Evolutionary conservation across 2,797 vertebrate species (phyloP).

Genomic region (Lutjanus campechanus): DNA sequence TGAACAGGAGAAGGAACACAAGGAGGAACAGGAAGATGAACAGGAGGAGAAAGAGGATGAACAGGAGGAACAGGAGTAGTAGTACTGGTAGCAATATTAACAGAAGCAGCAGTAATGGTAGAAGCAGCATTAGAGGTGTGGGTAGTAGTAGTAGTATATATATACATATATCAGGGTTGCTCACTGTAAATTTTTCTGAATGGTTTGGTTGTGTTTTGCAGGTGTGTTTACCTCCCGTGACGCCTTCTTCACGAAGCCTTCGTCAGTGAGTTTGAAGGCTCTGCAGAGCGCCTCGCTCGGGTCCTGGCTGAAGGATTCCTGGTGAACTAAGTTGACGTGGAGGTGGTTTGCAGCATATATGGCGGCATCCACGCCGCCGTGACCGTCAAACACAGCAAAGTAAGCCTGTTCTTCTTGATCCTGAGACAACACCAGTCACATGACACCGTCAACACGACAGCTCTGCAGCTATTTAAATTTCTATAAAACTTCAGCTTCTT

Average conservation of each 20-base stretch:
- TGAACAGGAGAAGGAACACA: not conserved
- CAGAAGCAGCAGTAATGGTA: not conserved
- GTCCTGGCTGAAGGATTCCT: constrained; percentile 93
- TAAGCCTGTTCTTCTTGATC: constrained; percentile 99
- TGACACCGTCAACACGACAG: not conserved
- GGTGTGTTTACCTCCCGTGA: constrained; percentile 89
- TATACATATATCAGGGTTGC: not conserved
- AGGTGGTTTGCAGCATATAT: constrained; percentile 97
- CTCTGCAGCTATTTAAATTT: not conserved
- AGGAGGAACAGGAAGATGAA: not conserved
- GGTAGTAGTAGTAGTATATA: not conserved
- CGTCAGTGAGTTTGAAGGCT: constrained; percentile 94
- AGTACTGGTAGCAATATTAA: not conserved
- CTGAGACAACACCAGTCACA: constrained; percentile 75
- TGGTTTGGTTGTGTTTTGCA: not conserved
- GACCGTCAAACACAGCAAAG: constrained; percentile 97
- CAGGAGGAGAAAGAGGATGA: not conserved
- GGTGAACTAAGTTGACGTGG: constrained; percentile 94
- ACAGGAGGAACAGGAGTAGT: not conserved
- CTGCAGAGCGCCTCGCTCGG: constrained; percentile 91
- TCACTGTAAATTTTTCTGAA: not conserved
- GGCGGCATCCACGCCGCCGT: constrained; percentile 96
- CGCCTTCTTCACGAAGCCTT: constrained; percentile 96
- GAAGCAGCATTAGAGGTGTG: not conserved
- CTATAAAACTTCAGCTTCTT: too few relatives aligned